Conservation (phyloP, 2,888 invertebrate species). For the Hemistola chrysoprasaria region DNA sequence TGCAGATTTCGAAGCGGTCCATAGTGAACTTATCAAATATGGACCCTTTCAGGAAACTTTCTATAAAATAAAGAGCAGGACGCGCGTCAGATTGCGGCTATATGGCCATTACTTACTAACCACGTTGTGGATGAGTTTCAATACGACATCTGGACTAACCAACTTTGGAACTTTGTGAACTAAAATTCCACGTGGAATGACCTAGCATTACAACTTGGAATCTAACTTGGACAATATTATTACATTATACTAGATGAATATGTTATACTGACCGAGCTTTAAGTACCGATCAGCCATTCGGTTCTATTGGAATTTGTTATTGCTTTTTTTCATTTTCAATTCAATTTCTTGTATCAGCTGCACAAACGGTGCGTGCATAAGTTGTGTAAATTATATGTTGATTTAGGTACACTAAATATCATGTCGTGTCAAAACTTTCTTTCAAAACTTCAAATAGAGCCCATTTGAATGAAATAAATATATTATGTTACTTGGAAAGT, state of each 20-base stretch:
- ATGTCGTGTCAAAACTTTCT: too few relatives aligned
- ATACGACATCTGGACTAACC: slow-evolving; percentile 42
- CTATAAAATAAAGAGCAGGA: slow-evolving; percentile 18
- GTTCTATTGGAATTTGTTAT: neutral
- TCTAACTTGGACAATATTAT: slow-evolving; percentile 16
- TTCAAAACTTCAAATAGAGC: too few relatives aligned
- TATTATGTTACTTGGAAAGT: too few relatives aligned
- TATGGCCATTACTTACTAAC: slow-evolving; percentile 40
- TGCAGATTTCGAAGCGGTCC: too few relatives aligned
- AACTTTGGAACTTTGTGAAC: slow-evolving; percentile 39
- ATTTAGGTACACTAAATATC: too few relatives aligned
- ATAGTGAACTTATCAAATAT: slow-evolving; percentile 9
- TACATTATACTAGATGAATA: slow-evolving; percentile 9
- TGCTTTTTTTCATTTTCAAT: too few relatives aligned
- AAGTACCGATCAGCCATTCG: neutral
- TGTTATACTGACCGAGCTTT: slow-evolving; percentile 11
- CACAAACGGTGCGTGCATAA: too few relatives aligned
- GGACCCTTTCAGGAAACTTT: slow-evolving; percentile 2
- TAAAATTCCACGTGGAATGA: slow-evolving; percentile 31
- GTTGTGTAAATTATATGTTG: too few relatives aligned
- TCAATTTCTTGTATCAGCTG: too few relatives aligned
- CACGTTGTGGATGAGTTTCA: slow-evolving; percentile 29
- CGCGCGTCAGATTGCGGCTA: slow-evolving; percentile 32
- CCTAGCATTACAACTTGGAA: slow-evolving; percentile 22
- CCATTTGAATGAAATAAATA: too few relatives aligned